Evolutionary conservation across 2,888 invertebrate genomes (phyloP), one percentile per base, ranked within the genome.

Genomic region (Folsomia candida): DNA sequence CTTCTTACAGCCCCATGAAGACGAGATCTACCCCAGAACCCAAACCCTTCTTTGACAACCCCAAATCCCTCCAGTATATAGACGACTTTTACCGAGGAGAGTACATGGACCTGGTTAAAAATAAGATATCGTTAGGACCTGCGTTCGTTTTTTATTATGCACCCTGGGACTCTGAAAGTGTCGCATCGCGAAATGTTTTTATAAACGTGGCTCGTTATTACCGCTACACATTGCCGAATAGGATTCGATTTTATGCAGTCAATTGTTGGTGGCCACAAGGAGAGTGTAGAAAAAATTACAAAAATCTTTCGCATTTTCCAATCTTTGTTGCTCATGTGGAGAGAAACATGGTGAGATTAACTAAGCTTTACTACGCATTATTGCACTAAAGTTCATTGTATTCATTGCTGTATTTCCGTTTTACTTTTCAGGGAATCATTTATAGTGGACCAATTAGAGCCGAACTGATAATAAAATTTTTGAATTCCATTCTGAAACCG

Each of bases 261-360:
- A 79, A 79, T 57, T 79, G 79, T 60, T 79, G 79, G 79, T 79
- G 76, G 76, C 76, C 76, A 2, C 74, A 75, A 51, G 79, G 79
- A 47, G 76, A 79, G 51, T 79, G 79, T 65, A 67, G 78, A 28
- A 76, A 76, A 61, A 78, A 79, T 67, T 79, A 78, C 65, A 79
- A 79, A 59, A 78, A 76, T 63, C 67, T 79, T 47, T 78, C 78
- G 0, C 78, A 78, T 25, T 79, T 76, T 72, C 79, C 79, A 6
- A 79, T 79, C 47, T 77, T 79, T 65, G 79, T 79, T 1, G 78
- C 74, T 51, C 78, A 79, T 67, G 71, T 76, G 20, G 72, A 67
- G 26, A 76, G 72, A n/a, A 67, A 71, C 22, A 72, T 76, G 25
- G 79, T 79, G 69, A 76, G 76, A 65, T 57, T n/a, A n/a, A n/a